phyloP scores from a whole-genome alignment of 2,888 invertebrate genomes.

The Iselma pallidipennis region DNA sequence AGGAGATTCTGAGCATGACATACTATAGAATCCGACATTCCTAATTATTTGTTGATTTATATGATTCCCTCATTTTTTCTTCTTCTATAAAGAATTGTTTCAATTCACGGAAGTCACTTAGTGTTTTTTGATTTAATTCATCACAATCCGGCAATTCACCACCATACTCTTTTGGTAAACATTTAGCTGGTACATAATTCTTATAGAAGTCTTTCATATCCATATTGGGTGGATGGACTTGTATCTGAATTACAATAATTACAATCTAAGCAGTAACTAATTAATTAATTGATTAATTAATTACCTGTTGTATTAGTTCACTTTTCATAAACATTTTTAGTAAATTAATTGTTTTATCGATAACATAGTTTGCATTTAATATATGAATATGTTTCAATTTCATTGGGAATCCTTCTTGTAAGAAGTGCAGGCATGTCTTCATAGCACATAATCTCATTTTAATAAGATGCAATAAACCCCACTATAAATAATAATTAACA shows the following conservation, averaged over 20 bases:
- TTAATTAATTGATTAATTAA: constrained; percentile 8
- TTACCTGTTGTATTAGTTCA: constrained; percentile 41
- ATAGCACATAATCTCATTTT: constrained; percentile 36
- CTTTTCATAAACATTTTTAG: constrained; percentile 48
- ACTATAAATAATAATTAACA: constrained; percentile 40
- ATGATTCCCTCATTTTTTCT: constrained; percentile 37
- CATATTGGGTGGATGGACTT: constrained; percentile 63
- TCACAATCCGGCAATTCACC: constrained; percentile 54
- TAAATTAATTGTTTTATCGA: constrained; percentile 51
- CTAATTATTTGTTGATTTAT: too few relatives aligned
- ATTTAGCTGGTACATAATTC: constrained; percentile 54
- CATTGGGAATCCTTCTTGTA: constrained; percentile 51
- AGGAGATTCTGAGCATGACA: too few relatives aligned
- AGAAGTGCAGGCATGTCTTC: constrained; percentile 39
- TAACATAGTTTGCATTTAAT: constrained; percentile 52
- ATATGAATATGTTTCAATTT: constrained; percentile 54
- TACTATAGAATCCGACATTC: too few relatives aligned
- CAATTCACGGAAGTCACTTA: constrained; percentile 42
- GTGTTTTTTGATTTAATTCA: constrained; percentile 57
- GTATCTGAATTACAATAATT: constrained; percentile 56
- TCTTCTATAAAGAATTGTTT: constrained; percentile 48
- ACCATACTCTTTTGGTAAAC: constrained; percentile 63
- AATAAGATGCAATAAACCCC: constrained; percentile 43
- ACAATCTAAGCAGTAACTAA: too few relatives aligned
- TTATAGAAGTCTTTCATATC: constrained; percentile 60